Percentiles rank a stretch among this genome's conserved stretches.
Evolutionary conservation across 2,797 vertebrate species (phyloP).

Genomic region (Anniella stebbinsi): DNA sequence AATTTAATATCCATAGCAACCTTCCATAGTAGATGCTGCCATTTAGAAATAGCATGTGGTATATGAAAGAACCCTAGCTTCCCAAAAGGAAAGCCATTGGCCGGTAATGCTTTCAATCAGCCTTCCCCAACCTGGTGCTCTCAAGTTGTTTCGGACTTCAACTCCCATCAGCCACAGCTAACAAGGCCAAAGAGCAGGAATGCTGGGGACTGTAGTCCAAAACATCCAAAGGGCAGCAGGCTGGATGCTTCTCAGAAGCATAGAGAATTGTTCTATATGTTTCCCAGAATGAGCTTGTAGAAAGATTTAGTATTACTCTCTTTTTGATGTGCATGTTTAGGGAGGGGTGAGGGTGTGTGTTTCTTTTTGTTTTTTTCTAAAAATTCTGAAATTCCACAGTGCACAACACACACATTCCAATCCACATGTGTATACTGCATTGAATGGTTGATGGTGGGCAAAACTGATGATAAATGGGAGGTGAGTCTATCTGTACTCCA

Average conservation of each 20-base stretch:
- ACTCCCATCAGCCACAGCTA: too few relatives aligned
- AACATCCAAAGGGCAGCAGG: not conserved
- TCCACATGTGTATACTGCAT: not conserved
- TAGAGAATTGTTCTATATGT: not conserved
- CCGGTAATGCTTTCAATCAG: not conserved
- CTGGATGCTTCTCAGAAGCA: not conserved
- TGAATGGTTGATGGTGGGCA: not conserved
- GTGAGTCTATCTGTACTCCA: not conserved
- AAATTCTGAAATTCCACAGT: too few relatives aligned
- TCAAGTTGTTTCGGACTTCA: too few relatives aligned
- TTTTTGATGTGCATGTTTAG: not conserved
- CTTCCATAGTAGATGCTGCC: not conserved
- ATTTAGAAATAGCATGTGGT: not conserved
- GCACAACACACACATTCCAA: too few relatives aligned
- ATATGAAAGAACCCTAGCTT: fast-evolving
- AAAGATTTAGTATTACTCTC: not conserved
- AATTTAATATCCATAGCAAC: constrained; percentile 22
- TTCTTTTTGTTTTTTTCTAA: too few relatives aligned
- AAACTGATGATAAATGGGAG: not conserved
- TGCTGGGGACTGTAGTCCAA: not conserved
- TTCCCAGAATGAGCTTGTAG: not conserved
- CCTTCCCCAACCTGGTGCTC: too few relatives aligned
- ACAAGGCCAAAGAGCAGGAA: too few relatives aligned
- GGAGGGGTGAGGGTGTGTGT: not conserved
- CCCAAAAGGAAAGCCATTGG: constrained; percentile 1